Evolutionary conservation across 2,113 vertebrate genomes (phyloP), one percentile per base, ranked within the genome.

Genomic region (Caretta caretta): DNA sequence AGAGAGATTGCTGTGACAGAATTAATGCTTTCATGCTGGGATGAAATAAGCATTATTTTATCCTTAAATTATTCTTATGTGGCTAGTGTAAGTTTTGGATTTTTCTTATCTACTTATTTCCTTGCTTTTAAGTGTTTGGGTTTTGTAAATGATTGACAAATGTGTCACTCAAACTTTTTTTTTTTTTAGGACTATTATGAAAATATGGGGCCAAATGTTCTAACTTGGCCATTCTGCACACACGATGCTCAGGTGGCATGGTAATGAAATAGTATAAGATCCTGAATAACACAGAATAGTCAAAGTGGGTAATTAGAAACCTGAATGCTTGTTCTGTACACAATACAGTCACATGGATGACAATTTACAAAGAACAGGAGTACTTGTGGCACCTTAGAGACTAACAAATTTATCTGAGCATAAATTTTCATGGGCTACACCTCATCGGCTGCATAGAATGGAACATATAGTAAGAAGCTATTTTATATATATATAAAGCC

Each of bases 221-320:
- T 83, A 46, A 38, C 10, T 27, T 0, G 87, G 20, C 4, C 50
- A 10, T 27, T 13, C 20, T 54, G 25, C 5, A 9, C 14, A 22
- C 65, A 72, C 8, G 4, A 22, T 38, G 65, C 31, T 38, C n/a
- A 72, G 65, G 22, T 5, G 38, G 10, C n/a, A 17, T 22, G n/a
- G 35, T 38, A 38, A 38, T 22, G 17, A 72, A 38, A n/a, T n/a
- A 38, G 19, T 38, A 20, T 5, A 72, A 90, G 2, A 42, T 59
- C 6, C 0, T 19, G 2, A 51, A 72, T 2, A 9, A 1, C 65
- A 1, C 29, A 54, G 14, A 84, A 89, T 2, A 19, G 8, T 75
- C n/a, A 80, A 69, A 3, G 13, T 24, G 3, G 7, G n/a, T 16
- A 9, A 10, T 72, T 92, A 86, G 38, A 51, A 75, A n/a, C 19